phyloP scores from a whole-genome alignment of 92 coral and sea anemone genomes.

The Porites cylindrica region DNA sequence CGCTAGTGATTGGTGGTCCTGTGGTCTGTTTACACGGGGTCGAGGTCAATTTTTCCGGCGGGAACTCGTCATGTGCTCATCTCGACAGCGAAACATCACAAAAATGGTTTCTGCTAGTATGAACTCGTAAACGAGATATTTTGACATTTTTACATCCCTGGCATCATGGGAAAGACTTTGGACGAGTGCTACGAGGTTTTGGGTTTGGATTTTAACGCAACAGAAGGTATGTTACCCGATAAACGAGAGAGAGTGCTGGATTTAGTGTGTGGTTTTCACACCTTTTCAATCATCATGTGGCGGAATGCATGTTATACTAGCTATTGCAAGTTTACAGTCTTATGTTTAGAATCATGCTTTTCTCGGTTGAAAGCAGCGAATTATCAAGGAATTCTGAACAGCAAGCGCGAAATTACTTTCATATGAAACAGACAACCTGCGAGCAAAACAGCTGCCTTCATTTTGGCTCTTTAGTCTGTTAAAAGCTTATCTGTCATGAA shows the following conservation, averaged over 20 bases:
- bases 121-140: not conserved
- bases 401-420: too few relatives aligned
- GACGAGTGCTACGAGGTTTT: slow-evolving; percentile 64
- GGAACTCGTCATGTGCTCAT: not conserved
- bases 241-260: not conserved
- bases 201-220: slow-evolving; percentile 56
- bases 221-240: slow-evolving; percentile 40
- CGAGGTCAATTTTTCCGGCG: not conserved
- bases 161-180: slow-evolving; percentile 66
- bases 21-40: not conserved
- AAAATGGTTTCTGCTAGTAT: not conserved
- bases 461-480: too few relatives aligned
- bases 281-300: not conserved
- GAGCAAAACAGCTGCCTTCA: too few relatives aligned
- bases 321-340: not conserved
- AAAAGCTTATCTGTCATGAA: not conserved
- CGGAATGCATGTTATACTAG: not conserved
- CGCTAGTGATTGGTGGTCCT: not conserved
- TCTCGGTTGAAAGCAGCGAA: not conserved
- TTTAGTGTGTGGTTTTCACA: not conserved
- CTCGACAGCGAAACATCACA: not conserved
- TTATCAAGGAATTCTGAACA: too few relatives aligned
- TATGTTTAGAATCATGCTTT: too few relatives aligned
- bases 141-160: not conserved
- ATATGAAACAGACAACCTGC: too few relatives aligned